Evolutionary conservation across 2,797 vertebrate species (phyloP), one percentile per base, ranked within the genome.

Genomic region (Propithecus deckenii): DNA sequence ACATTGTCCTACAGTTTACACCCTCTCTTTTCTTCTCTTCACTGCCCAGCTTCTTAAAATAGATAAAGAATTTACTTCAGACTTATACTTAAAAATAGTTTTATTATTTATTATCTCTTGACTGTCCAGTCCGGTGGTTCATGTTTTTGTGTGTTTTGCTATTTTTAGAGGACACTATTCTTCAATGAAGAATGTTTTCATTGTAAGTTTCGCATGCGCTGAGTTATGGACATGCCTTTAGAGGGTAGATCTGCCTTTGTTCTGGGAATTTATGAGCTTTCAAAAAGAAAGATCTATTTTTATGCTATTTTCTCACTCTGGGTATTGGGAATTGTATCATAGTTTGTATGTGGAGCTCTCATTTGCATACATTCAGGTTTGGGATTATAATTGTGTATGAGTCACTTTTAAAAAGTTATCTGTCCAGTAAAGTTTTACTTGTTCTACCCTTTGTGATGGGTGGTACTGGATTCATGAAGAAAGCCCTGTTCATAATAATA

Each of bases 331-430:
- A 59, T 93, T 86, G 69, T 41, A 35, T 38, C 5, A 48, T 35
- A 67, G 32, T 48, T 90, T 86, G n/a, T 84, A 61, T n/a, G 23
- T 52, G 52, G 50, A 80, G 9, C 52, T 86, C 20, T 90, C 38
- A 75, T 48, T 85, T 94, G 52, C 22, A 90, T 52, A 74, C 30
- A 41, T 57, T 93, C 9, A 46, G 57, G 25, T 71, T 87, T 83
- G 69, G 52, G 38, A 85, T 90, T 92, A 46, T 65, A 95, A 74
- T 94, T 84, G 67, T 35, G 89, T 79, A 75, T 71, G 50, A 93
- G 46, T 63, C 43, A 85, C 35, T 94, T 91, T 72, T 55, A 59
- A 80, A 85, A 85, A 72, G 46, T 69, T 80, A 61, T 63, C 38
- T 80, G n/a, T 80, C 48, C 46, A 41, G 41, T 92, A 48, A 84